phyloP scores from a whole-genome alignment of 2,888 invertebrate genomes.

The Crocallis elinguaria region DNA sequence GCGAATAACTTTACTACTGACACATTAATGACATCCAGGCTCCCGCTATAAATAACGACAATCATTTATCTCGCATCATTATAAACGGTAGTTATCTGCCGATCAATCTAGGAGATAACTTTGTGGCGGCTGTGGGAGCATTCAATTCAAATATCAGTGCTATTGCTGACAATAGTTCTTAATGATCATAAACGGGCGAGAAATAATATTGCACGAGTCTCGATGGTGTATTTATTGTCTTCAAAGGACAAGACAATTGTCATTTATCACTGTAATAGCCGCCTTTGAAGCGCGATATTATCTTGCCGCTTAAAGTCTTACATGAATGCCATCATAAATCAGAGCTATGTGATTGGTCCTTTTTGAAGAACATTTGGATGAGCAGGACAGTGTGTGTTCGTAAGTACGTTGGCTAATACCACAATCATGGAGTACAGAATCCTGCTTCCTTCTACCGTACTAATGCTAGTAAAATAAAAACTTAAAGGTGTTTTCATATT shows the following conservation, averaged over 20 bases:
- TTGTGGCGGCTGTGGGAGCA: slow-evolving; percentile 66
- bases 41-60: slow-evolving; percentile 24
- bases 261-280: slow-evolving; percentile 80
- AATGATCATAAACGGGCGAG: slow-evolving; percentile 77
- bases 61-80: slow-evolving; percentile 52
- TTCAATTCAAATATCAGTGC: slow-evolving; percentile 80
- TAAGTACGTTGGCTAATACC: slow-evolving; percentile 39
- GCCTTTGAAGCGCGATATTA: slow-evolving; percentile 81
- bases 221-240: slow-evolving; percentile 77
- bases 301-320: slow-evolving; percentile 65
- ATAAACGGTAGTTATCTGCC: slow-evolving; percentile 64
- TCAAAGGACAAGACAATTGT: slow-evolving; percentile 79
- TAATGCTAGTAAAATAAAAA: too few relatives aligned
- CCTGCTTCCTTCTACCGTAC: too few relatives aligned
- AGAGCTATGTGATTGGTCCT: slow-evolving; percentile 52
- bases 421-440: too few relatives aligned
- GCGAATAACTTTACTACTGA: neutral
- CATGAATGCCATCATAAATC: slow-evolving; percentile 64
- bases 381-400: slow-evolving; percentile 18
- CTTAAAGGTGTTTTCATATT: too few relatives aligned
- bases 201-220: slow-evolving; percentile 76
- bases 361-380: slow-evolving; percentile 51
- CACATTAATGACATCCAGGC: neutral
- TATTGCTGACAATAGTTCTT: slow-evolving; percentile 76
- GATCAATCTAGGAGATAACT: slow-evolving; percentile 73